Evolutionary conservation across 2,888 invertebrate genomes (phyloP).

Genomic region (Galeopsomyia nigrocyanea): DNA sequence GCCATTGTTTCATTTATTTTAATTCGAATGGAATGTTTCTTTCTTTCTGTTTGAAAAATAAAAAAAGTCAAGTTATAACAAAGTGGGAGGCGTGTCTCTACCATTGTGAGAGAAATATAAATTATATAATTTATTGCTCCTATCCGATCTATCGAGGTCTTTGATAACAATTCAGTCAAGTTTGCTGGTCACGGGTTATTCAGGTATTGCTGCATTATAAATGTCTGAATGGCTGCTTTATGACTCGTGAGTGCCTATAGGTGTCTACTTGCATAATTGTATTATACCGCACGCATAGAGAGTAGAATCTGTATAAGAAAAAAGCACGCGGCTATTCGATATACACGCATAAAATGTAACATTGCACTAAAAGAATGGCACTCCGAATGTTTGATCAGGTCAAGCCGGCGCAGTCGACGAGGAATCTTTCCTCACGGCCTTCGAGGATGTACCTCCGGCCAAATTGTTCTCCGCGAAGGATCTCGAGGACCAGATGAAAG

Average conservation of each 20-base stretch:
- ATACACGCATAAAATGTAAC: no score
- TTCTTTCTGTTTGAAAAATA: no score
- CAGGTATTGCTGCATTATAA: slow-evolving; percentile 30
- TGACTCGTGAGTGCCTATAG: not conserved
- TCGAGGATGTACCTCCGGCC: slow-evolving; percentile 86
- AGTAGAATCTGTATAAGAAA: no score
- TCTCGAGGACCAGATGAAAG: slow-evolving; percentile 84
- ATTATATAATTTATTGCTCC: not conserved
- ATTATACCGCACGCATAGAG: no score
- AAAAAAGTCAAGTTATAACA: no score
- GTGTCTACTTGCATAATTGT: not conserved
- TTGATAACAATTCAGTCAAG: no score
- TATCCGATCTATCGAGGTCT: not conserved
- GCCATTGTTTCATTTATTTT: no score
- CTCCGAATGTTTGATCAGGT: slow-evolving; percentile 49
- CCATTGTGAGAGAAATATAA: no score
- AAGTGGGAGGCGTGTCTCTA: no score
- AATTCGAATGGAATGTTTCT: no score
- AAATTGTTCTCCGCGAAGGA: slow-evolving; percentile 88
- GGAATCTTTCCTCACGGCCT: slow-evolving; percentile 88
- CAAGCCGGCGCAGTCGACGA: slow-evolving; percentile 91
- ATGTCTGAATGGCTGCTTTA: slow-evolving; percentile 23
- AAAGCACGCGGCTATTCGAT: not conserved
- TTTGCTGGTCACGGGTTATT: slow-evolving; percentile 8
- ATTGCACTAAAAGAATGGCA: not conserved